Evolutionary conservation across 2,113 vertebrate species (phyloP).

Genomic region (Carettochelys insculpta): DNA sequence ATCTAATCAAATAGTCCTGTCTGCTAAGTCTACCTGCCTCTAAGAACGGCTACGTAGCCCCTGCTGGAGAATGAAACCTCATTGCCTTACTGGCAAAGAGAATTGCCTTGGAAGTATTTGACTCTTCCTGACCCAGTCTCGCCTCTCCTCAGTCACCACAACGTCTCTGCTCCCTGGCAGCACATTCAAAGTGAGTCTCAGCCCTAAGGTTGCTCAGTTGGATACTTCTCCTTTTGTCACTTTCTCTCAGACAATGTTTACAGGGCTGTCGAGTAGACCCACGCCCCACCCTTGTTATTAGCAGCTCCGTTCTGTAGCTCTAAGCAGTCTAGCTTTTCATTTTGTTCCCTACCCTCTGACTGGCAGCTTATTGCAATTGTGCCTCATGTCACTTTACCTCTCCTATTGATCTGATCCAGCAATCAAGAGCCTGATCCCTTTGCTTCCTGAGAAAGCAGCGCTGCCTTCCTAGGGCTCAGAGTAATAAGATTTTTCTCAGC

Average conservation of each 20-base stretch:
- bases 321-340: background rate
- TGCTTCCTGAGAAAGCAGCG: background rate
- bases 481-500: background rate
- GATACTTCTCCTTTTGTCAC: background rate
- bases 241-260: background rate
- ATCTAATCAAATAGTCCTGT: background rate
- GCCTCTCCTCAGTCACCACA: rapidly evolving
- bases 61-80: background rate
- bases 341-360: background rate
- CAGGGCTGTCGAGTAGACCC: background rate
- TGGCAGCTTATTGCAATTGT: background rate
- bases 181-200: background rate
- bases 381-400: background rate
- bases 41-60: background rate
- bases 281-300: background rate
- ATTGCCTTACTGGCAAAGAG: background rate
- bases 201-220: background rate
- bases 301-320: background rate
- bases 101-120: background rate
- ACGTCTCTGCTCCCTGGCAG: background rate
- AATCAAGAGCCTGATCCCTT: background rate
- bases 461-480: background rate
- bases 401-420: background rate
- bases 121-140: background rate
- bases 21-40: background rate